Evolutionary conservation across 2,113 vertebrate genomes (phyloP), one percentile per base, ranked within the genome.

Genomic region (Psilopsiagon aurifrons): DNA sequence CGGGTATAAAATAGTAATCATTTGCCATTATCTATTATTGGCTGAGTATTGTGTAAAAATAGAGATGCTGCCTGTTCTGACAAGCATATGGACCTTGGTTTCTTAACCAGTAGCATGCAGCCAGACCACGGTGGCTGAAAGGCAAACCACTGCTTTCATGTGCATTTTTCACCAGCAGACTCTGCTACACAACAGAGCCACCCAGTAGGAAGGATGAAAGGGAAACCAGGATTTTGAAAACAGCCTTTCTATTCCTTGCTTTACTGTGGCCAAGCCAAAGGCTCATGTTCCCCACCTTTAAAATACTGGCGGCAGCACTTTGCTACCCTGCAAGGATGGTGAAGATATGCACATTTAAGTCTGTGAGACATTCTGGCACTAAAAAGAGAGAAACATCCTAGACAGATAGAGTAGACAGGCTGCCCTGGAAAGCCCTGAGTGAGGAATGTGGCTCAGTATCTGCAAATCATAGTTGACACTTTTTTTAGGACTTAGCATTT

Each of bases 401-500:
- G 70, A 82, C 47, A 79, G 86, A 69, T 52, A 73, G 70, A 85
- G 66, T 23, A 95, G 88, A 92, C 79, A 88, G 73, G 47, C 76
- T 93, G 92, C 73, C 88, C 95, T 92, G 85, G 74, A 86, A 95
- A 95, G 74, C 55, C 63, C 83, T 3, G 11, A 67, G 57, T 91
- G 57, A 87, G 86, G 92, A 93, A 89, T 79, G 44, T 76, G 83
- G 54, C 83, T 96, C 44, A 75, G 49, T 67, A 78, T 78, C 95
- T 96, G 92, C 92, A 93, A 94, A 83, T 92, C 88, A 51, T 6
- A 92, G 57, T 27, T 91, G 86, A 94, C 83, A 85, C 66, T 85
- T 78, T 70, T 94, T 94, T 96, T 83, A 93, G 81, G 86, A 89
- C 55, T 90, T 71, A 90, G 44, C 66, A 59, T 93, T 90, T 94